These are phyloP conservation scores for Sebastolobus altivelis DNA, from an alignment of 2,797 vertebrate species.

Conservation along the genomic window DNA sequence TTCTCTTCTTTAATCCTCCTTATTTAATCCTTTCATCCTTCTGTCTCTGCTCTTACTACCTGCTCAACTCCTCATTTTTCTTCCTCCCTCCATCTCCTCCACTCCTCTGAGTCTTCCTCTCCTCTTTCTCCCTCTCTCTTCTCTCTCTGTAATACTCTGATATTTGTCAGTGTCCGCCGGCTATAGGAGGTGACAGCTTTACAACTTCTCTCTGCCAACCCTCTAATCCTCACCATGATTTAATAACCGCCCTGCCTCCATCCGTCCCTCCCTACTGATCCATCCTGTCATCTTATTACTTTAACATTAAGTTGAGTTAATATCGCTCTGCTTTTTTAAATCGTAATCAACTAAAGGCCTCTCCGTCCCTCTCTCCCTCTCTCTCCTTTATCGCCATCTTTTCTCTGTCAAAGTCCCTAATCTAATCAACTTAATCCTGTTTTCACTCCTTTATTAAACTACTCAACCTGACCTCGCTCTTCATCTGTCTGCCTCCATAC, in stretches of 20 bases:
- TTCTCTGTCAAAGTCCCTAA: background rate
- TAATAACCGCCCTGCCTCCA: constrained; percentile 21
- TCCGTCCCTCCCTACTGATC: constrained; percentile 4
- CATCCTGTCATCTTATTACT: constrained; percentile 13
- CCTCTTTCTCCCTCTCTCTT: too few relatives aligned
- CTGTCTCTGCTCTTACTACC: background rate
- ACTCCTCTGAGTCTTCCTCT: background rate
- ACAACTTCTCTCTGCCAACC: constrained; percentile 27
- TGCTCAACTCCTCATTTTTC: background rate
- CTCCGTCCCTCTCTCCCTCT: background rate
- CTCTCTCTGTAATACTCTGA: background rate
- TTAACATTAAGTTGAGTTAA: constrained; percentile 3
- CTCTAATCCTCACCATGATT: constrained; percentile 54
- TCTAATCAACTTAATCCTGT: background rate
- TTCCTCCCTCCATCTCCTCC: too few relatives aligned
- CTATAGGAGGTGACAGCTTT: constrained; percentile 47
- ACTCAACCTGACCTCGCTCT: background rate
- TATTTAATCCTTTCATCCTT: constrained; percentile 5
- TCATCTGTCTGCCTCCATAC: background rate
- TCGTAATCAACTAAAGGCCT: background rate
- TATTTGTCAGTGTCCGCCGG: background rate
- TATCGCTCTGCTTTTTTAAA: background rate
- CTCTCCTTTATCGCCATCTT: background rate
- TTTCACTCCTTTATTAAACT: background rate
- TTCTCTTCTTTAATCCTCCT: background rate